phyloP scores from a whole-genome alignment of 2,797 vertebrate genomes.

The Micropoecilia bifurca region DNA sequence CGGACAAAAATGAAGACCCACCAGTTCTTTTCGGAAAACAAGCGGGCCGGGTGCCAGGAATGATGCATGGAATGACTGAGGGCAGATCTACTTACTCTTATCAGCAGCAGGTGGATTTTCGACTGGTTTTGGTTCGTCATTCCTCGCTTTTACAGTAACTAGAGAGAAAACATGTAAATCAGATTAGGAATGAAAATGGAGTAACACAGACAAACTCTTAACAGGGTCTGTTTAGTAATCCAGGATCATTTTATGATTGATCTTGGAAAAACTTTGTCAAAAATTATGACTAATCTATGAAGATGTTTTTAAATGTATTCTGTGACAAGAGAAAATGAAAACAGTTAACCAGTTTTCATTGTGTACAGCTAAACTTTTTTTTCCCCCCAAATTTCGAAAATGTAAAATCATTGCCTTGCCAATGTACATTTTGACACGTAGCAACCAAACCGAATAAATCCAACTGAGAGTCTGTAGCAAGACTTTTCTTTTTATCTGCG shows the following conservation, averaged over 20 bases:
- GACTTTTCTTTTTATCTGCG: neutral
- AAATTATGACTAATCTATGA: neutral
- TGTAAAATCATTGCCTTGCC: neutral
- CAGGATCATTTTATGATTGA: neutral
- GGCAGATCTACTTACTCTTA: conserved; percentile 54
- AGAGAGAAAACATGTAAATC: neutral
- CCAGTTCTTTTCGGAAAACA: conserved; percentile 25
- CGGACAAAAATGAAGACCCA: conserved; percentile 46
- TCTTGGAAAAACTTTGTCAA: neutral
- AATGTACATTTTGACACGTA: neutral
- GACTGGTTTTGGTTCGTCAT: neutral
- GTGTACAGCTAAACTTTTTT: neutral
- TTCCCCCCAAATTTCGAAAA: neutral
- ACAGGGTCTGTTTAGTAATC: neutral
- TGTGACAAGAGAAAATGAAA: neutral
- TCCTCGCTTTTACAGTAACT: neutral
- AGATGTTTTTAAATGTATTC: neutral
- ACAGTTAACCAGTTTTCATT: neutral
- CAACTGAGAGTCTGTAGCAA: neutral
- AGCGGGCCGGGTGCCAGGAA: neutral
- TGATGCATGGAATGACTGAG: neutral
- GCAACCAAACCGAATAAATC: neutral
- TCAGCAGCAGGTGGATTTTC: conserved; percentile 44
- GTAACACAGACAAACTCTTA: neutral
- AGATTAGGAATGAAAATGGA: neutral